A percentile compares a stretch with the other conserved stretches of the same genome.
phyloP scores from a whole-genome alignment of 2,113 vertebrate genomes.

The Todiramphus saurophagus region DNA sequence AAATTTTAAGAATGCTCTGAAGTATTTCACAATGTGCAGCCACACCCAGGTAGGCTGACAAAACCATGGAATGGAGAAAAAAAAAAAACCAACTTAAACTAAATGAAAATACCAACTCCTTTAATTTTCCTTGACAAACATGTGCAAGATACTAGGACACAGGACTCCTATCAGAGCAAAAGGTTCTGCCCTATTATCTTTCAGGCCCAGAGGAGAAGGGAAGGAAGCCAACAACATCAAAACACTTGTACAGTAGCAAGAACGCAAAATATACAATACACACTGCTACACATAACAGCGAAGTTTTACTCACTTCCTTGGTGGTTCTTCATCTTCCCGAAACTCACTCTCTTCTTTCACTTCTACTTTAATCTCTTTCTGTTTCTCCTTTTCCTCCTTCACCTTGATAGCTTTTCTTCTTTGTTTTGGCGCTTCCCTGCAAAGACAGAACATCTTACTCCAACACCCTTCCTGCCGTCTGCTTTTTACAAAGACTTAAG shows the following conservation, averaged over 20 bases:
- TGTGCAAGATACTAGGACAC: not conserved
- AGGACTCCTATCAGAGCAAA: not conserved
- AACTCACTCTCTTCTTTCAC: slow-evolving; percentile 88
- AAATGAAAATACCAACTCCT: not conserved
- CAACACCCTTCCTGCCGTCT: not conserved
- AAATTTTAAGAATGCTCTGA: not conserved
- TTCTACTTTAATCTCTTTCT: slow-evolving; percentile 84
- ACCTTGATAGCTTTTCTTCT: slow-evolving; percentile 83
- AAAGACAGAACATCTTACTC: slow-evolving; percentile 8
- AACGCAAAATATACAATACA: not conserved
- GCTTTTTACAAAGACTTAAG: not conserved
- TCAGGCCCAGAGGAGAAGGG: not conserved
- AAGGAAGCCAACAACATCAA: not conserved
- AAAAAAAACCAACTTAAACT: not conserved
- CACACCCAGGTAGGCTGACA: not conserved
- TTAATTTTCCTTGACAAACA: not conserved
- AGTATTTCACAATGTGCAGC: not conserved
- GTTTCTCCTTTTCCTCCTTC: slow-evolving; percentile 85
- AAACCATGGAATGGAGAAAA: not conserved
- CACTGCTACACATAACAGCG: not conserved
- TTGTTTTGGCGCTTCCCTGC: slow-evolving; percentile 85
- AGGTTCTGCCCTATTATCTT: not conserved
- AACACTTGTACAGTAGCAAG: not conserved
- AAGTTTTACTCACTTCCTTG: slow-evolving; percentile 87
- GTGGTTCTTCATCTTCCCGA: slow-evolving; percentile 86